Percentiles rank a stretch among this genome's conserved stretches.
Conservation (phyloP, 1,140 invertebrate species). For the Saccostrea cuccullata region DNA sequence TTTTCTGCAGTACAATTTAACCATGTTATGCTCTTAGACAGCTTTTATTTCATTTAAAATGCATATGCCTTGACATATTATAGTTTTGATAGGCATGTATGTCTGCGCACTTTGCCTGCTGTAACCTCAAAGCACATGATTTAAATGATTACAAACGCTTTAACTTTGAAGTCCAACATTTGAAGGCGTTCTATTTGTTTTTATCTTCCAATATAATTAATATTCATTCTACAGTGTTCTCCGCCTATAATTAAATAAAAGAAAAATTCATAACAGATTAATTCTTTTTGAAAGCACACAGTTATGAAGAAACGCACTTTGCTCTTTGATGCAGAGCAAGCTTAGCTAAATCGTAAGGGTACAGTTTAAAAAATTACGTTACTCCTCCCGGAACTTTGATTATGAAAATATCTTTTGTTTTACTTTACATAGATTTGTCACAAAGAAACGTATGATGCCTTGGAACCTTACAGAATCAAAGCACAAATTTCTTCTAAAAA, state of each 20-base stretch:
- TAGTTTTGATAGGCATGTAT: background rate
- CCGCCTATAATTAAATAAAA: constrained; percentile 20
- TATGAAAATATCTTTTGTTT: constrained; percentile 27
- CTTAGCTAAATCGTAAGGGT: background rate
- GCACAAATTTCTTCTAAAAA: background rate
- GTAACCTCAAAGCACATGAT: background rate
- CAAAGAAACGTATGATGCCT: background rate
- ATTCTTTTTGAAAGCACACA: background rate
- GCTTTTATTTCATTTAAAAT: background rate
- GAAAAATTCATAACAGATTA: background rate
- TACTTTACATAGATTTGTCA: background rate
- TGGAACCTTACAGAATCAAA: background rate
- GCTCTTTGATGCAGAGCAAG: background rate
- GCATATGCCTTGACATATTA: background rate
- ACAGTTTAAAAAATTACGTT: background rate
- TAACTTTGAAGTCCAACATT: background rate
- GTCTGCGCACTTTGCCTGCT: background rate
- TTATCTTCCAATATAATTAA: constrained; percentile 3
- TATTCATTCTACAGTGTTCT: background rate
- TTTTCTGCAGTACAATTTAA: background rate
- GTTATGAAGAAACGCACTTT: background rate
- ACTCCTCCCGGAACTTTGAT: background rate
- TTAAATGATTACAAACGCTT: constrained; percentile 11
- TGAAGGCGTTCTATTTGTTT: constrained; percentile 1
- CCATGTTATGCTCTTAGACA: background rate